A percentile compares a stretch with the other conserved stretches of the same genome.
Evolutionary conservation across 1,140 invertebrate genomes (phyloP).

Genomic region (Lanistes nyassanus): DNA sequence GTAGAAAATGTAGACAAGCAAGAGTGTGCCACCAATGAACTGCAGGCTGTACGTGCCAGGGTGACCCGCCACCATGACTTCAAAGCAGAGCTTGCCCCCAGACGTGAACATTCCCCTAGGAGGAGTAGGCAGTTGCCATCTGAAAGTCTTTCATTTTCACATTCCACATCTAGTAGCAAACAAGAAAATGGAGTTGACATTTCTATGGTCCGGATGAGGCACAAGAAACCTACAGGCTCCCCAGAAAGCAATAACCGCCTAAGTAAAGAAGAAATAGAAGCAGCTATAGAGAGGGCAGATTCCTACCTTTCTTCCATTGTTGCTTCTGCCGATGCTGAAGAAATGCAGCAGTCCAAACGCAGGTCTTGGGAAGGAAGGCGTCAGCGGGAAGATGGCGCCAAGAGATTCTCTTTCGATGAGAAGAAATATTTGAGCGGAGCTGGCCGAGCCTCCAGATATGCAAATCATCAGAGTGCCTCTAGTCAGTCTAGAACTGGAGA

Average conservation of each 20-base stretch:
- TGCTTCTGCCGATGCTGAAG: constrained; percentile 4
- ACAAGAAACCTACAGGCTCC: constrained; percentile 15
- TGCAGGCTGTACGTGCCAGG: constrained; percentile 17
- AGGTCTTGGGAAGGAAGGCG: constrained; percentile 42
- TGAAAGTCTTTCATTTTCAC: constrained; percentile 29
- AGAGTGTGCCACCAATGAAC: not conserved
- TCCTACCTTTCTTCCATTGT: constrained; percentile 43
- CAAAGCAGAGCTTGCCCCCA: constrained; percentile 12
- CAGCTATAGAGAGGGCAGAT: constrained; percentile 53
- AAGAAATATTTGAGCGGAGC: not conserved
- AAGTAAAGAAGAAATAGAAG: constrained; percentile 54
- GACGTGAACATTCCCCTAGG: constrained; percentile 28
- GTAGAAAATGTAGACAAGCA: constrained; percentile 8
- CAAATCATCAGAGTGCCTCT: not conserved
- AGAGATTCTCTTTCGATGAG: constrained; percentile 20
- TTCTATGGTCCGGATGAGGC: constrained; percentile 27
- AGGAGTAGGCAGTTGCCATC: not conserved
- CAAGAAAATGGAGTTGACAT: constrained; percentile 14
- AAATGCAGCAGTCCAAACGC: constrained; percentile 31
- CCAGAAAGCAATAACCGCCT: constrained; percentile 26
- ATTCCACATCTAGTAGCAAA: constrained; percentile 17
- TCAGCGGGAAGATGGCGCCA: constrained; percentile 14
- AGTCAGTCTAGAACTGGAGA: not conserved
- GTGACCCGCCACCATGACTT: constrained; percentile 4
- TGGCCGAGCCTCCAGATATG: not conserved